phyloP scores from a whole-genome alignment of 2,113 vertebrate genomes.

The Gobio gobio region DNA sequence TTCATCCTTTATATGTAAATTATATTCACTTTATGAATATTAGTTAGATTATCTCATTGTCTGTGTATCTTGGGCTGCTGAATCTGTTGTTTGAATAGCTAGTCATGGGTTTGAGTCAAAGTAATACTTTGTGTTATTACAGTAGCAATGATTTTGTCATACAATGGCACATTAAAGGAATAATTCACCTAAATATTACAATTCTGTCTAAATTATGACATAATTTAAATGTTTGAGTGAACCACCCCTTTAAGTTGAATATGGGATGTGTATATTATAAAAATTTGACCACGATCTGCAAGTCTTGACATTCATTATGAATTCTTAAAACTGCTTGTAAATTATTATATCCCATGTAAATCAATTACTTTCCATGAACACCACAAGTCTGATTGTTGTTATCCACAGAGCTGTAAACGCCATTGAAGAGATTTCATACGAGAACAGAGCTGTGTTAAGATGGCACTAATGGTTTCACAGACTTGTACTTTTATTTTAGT shows the following conservation, averaged over 20 bases:
- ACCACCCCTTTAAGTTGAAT: neutral
- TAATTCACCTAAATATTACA: neutral
- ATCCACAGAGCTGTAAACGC: neutral
- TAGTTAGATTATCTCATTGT: conserved; percentile 34
- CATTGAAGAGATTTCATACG: neutral
- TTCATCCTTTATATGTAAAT: conserved; percentile 28
- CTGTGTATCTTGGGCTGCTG: neutral
- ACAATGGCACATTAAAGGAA: neutral
- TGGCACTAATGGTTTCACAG: neutral
- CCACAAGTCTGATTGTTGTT: neutral
- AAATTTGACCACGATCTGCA: neutral
- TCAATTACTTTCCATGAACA: neutral
- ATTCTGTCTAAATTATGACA: neutral
- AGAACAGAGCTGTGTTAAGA: neutral
- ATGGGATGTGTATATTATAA: neutral
- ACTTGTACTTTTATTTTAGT: neutral
- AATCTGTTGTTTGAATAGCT: conserved; percentile 18
- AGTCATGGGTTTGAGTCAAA: conserved; percentile 21
- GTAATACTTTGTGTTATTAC: neutral
- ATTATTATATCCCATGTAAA: neutral
- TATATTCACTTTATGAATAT: conserved; percentile 34
- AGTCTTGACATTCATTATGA: neutral
- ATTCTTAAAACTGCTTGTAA: conserved; percentile 9
- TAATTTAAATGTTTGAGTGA: neutral
- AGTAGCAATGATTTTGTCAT: neutral